A percentile compares a stretch with the other conserved stretches of the same genome.
These are phyloP conservation scores for Penaeus vannamei DNA, from an alignment of 1,140 invertebrate species.

Conservation along the genomic window DNA sequence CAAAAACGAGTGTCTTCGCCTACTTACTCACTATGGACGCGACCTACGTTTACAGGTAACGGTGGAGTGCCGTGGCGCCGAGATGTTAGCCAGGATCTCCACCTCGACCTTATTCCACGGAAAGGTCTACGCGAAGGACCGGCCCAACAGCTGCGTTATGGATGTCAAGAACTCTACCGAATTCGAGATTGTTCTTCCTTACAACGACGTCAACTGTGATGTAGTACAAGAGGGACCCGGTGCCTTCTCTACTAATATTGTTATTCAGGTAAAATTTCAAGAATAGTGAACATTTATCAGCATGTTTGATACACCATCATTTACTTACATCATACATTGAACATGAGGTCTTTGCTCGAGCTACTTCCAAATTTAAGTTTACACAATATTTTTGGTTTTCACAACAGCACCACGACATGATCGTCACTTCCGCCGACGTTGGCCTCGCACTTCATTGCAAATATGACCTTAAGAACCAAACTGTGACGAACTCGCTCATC, in stretches of 20 bases:
- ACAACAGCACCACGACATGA: slow-evolving; percentile 95
- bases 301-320: neutral
- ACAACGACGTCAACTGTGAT: slow-evolving; percentile 91
- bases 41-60: slow-evolving; percentile 71
- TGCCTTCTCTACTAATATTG: slow-evolving; percentile 68
- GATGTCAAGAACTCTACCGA: slow-evolving; percentile 88
- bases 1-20: too few relatives aligned
- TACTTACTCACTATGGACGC: too few relatives aligned
- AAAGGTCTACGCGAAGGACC: slow-evolving; percentile 78
- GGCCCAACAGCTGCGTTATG: slow-evolving; percentile 90
- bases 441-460: slow-evolving; percentile 93
- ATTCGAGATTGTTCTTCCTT: slow-evolving; percentile 91
- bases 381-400: slow-evolving; percentile 75
- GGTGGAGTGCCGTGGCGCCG: slow-evolving; percentile 88
- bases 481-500: slow-evolving; percentile 81
- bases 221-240: slow-evolving; percentile 69
- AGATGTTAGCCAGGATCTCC: slow-evolving; percentile 93
- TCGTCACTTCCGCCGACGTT: slow-evolving; percentile 93
- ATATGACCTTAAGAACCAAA: slow-evolving; percentile 94
- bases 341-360: too few relatives aligned
- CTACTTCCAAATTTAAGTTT: too few relatives aligned
- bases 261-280: slow-evolving; percentile 64
- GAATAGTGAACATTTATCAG: neutral
- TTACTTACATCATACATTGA: neutral
- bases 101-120: slow-evolving; percentile 94